Conservation (phyloP, 2,888 invertebrate species). For the Cyrtodaria siliqua region DNA sequence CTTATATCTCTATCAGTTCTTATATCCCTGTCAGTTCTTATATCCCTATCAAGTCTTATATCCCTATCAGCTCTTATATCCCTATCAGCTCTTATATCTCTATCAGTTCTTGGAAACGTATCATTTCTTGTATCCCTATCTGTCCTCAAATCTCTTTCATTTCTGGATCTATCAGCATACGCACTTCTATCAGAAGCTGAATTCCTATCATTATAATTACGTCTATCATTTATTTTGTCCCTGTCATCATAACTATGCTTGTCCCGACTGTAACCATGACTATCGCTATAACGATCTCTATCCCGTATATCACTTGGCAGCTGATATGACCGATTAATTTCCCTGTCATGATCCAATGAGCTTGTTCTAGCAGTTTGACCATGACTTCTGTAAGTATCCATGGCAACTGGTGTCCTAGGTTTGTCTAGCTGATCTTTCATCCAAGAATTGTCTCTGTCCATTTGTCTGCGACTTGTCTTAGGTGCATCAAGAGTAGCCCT, state of each 20-base stretch:
- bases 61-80: neutral
- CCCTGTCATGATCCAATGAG: constrained; percentile 11
- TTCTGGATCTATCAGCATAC: neutral
- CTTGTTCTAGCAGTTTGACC: neutral
- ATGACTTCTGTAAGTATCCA: constrained; percentile 23
- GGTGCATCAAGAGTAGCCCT: neutral
- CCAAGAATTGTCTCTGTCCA: constrained; percentile 54
- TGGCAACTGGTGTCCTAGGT: constrained; percentile 15
- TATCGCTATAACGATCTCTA: constrained; percentile 20
- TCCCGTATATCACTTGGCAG: neutral
- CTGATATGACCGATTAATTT: constrained; percentile 21
- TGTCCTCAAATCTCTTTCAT: constrained; percentile 7
- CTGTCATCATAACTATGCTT: constrained; percentile 4
- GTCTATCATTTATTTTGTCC: neutral
- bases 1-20: neutral
- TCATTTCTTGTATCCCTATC: constrained; percentile 10
- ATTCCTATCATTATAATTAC: neutral
- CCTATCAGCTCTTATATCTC: neutral
- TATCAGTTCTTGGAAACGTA: constrained; percentile 1
- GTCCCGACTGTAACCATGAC: constrained; percentile 13
- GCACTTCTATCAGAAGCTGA: neutral
- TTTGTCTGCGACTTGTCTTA: neutral
- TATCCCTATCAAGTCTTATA: neutral
- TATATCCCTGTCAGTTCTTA: constrained; percentile 18
- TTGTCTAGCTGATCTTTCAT: constrained; percentile 30